phyloP scores from a whole-genome alignment of 2,113 vertebrate species.

The Xiphorhynchus elegans region DNA sequence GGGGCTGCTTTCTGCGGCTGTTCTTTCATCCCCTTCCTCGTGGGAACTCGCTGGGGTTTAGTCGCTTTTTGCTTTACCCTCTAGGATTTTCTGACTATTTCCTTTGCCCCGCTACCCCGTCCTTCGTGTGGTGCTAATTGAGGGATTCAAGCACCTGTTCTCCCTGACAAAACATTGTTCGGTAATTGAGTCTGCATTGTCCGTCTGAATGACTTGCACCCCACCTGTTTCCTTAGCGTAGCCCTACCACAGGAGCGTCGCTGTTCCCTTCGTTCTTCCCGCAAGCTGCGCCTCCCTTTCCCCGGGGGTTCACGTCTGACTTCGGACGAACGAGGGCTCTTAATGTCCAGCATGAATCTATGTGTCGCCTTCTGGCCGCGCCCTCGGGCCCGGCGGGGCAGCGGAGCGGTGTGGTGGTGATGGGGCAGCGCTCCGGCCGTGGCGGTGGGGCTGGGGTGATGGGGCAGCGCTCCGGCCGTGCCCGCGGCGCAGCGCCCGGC shows the following conservation, averaged over 20 bases:
- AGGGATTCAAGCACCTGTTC: not conserved
- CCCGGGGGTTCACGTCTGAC: not conserved
- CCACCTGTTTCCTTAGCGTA: not conserved
- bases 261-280: not conserved
- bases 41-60: not conserved
- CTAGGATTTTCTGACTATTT: no score
- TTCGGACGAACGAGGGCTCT: not conserved
- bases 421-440: no score
- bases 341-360: fast-evolving
- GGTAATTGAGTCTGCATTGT: not conserved
- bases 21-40: fast-evolving
- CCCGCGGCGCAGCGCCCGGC: no score
- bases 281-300: not conserved
- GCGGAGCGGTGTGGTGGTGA: not conserved
- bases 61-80: not conserved
- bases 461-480: no score
- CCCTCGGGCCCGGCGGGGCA: no score
- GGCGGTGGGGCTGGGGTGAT: no score
- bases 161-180: not conserved
- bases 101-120: fast-evolving
- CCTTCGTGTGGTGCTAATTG: not conserved
- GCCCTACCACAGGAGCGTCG: not conserved
- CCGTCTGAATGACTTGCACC: not conserved
- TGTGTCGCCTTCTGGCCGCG: not conserved
- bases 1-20: fast-evolving